phyloP scores from a whole-genome alignment of 2,888 invertebrate species.

The Cecidostiba fungosa region DNA sequence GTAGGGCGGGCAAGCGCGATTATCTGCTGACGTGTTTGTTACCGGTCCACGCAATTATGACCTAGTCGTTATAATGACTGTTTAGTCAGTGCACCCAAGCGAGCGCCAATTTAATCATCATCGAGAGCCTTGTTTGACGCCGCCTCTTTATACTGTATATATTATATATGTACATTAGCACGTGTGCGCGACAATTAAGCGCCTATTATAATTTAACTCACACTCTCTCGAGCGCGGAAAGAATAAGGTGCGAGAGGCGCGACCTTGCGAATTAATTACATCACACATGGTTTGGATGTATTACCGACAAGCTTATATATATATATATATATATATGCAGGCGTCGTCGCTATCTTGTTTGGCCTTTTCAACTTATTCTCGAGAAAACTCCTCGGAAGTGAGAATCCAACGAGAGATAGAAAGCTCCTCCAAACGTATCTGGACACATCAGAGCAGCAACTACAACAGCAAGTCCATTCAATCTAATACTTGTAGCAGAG shows the following conservation, averaged over 20 bases:
- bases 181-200: not conserved
- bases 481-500: slow-evolving; percentile 77
- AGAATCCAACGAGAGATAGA: slow-evolving; percentile 62
- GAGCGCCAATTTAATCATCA: slow-evolving; percentile 76
- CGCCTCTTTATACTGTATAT: not conserved
- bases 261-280: no score
- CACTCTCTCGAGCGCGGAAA: no score
- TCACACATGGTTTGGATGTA: no score
- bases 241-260: no score
- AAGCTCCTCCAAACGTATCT: slow-evolving; percentile 74
- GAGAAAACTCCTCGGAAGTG: not conserved
- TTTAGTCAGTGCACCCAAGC: slow-evolving; percentile 73
- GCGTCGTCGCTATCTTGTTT: no score
- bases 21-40: slow-evolving; percentile 73
- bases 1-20: slow-evolving; percentile 63
- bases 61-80: slow-evolving; percentile 76
- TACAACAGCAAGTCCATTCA: slow-evolving; percentile 78
- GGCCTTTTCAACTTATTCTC: not conserved
- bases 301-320: no score
- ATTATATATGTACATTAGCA: no score
- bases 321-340: no score
- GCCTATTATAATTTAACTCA: not conserved
- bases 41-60: slow-evolving; percentile 75
- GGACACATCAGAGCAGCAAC: slow-evolving; percentile 69
- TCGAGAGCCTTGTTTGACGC: slow-evolving; percentile 65